phyloP scores from a whole-genome alignment of 2,888 invertebrate genomes.

The Colletes collaris region DNA sequence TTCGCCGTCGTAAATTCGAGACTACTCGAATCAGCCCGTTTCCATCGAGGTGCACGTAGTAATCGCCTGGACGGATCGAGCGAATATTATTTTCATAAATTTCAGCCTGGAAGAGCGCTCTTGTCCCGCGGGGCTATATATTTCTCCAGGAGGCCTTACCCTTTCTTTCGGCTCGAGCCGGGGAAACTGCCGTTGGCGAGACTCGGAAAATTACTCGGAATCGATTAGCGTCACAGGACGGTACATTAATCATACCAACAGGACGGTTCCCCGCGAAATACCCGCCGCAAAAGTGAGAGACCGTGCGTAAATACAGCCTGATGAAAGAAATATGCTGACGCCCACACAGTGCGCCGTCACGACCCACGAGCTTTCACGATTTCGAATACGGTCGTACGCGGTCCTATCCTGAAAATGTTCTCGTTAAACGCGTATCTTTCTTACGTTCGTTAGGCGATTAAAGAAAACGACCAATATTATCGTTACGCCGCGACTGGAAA shows the following conservation, averaged over 20 bases:
- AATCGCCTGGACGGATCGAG: constrained; percentile 6
- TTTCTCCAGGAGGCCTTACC: constrained; percentile 7
- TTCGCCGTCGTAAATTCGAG: constrained; percentile 1
- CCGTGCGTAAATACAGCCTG: constrained; percentile 28
- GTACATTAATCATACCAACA: constrained; percentile 69
- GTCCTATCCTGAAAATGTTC: background rate
- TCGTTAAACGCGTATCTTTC: background rate
- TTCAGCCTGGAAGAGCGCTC: constrained; percentile 6
- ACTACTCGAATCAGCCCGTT: background rate
- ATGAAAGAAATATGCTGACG: constrained; percentile 37
- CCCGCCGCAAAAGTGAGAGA: constrained; percentile 26
- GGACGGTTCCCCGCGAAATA: constrained; percentile 55
- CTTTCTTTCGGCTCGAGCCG: constrained; percentile 18
- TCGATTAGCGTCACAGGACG: constrained; percentile 61
- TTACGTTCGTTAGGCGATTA: background rate
- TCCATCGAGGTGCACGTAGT: background rate
- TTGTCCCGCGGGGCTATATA: constrained; percentile 16
- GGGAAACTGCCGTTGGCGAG: constrained; percentile 10
- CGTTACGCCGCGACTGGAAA: too few relatives aligned
- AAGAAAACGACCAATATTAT: background rate
- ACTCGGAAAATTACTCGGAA: constrained; percentile 62
- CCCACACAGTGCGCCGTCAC: background rate
- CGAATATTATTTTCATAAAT: constrained; percentile 36
- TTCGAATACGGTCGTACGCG: background rate
- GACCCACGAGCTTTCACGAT: background rate